A percentile compares a stretch with the other conserved stretches of the same genome.
Evolutionary conservation across 2,797 vertebrate species (phyloP).

Genomic region (Peromyscus eremicus): DNA sequence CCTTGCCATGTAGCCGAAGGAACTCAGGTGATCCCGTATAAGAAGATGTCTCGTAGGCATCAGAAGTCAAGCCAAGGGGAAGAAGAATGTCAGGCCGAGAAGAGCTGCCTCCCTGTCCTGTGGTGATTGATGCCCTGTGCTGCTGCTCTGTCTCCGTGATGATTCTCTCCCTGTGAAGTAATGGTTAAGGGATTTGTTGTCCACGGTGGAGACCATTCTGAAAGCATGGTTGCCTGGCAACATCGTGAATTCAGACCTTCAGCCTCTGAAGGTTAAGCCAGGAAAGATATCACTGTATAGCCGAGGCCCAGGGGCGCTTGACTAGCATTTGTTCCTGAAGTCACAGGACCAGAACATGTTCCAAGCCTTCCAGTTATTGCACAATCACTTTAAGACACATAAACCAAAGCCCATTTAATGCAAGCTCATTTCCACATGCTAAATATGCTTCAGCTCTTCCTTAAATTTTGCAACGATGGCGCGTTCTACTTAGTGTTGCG

Average conservation of each 20-base stretch:
- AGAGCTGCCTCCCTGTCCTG: background rate
- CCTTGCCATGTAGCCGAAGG: background rate
- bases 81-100: background rate
- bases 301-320: background rate
- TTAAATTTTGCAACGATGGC: constrained; percentile 72
- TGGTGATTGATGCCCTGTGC: background rate
- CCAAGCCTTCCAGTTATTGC: constrained; percentile 74
- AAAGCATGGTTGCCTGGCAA: constrained; percentile 51
- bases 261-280: constrained; percentile 35
- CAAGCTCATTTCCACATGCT: constrained; percentile 78
- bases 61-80: background rate
- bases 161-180: background rate
- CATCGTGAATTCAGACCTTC: constrained; percentile 8
- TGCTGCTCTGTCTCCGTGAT: background rate
- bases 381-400: constrained; percentile 38
- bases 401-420: constrained; percentile 56
- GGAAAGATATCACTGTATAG: background rate
- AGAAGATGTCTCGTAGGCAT: background rate
- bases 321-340: constrained; percentile 44
- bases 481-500: constrained; percentile 51
- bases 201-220: background rate
- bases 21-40: background rate
- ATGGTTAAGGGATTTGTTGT: background rate
- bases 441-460: constrained; percentile 75
- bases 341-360: background rate